Evolutionary conservation across 1,140 invertebrate species (phyloP).

Genomic region (Drosophila pallidifrons): DNA sequence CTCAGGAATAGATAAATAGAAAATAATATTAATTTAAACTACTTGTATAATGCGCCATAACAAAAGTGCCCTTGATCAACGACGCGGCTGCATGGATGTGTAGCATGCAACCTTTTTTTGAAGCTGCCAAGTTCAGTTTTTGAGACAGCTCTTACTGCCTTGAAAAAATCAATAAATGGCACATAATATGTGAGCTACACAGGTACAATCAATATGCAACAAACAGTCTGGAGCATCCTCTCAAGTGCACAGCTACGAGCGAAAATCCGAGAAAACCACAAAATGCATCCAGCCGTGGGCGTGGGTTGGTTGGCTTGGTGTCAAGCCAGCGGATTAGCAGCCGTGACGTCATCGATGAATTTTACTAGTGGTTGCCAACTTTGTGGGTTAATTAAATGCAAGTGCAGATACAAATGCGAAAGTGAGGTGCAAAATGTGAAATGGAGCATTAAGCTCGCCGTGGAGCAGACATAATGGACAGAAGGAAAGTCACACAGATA

Average conservation of each 20-base stretch:
- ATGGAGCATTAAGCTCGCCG: constrained; percentile 26
- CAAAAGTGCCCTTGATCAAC: constrained; percentile 34
- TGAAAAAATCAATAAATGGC: constrained; percentile 70
- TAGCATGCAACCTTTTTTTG: neutral
- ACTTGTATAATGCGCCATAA: constrained; percentile 1
- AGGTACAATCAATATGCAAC: constrained; percentile 41
- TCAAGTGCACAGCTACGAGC: constrained; percentile 52
- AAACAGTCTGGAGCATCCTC: constrained; percentile 37
- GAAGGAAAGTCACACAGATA: no score
- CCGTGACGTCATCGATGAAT: constrained; percentile 22
- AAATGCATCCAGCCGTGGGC: constrained; percentile 14
- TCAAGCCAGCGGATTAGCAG: constrained; percentile 58
- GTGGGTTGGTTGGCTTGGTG: constrained; percentile 30
- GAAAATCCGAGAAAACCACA: constrained; percentile 17
- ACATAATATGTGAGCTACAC: constrained; percentile 33
- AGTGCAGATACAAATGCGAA: constrained; percentile 27
- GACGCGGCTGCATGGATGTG: constrained; percentile 2
- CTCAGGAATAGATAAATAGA: constrained; percentile 54
- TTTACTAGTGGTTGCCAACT: constrained; percentile 66
- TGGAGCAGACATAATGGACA: neutral
- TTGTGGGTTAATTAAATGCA: constrained; percentile 17
- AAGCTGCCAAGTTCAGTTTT: neutral
- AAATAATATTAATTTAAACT: constrained; percentile 27
- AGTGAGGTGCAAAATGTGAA: constrained; percentile 42
- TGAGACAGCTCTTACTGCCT: neutral